phyloP scores from a whole-genome alignment of 1,140 invertebrate species.

The Branchinecta lynchi region DNA sequence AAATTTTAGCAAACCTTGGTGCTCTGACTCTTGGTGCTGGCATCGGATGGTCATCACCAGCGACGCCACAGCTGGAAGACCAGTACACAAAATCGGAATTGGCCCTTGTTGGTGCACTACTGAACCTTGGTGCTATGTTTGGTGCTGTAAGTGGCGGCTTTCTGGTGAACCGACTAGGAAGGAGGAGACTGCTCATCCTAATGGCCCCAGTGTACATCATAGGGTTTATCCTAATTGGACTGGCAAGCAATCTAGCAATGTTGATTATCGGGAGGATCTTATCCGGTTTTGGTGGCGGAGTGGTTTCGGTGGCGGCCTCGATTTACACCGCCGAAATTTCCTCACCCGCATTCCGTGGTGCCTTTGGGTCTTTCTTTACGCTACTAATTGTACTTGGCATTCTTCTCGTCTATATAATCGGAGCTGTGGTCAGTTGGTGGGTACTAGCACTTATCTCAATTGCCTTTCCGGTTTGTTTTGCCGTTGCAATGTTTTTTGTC shows the following conservation, averaged over 20 bases:
- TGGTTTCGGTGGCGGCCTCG: slow-evolving; percentile 41
- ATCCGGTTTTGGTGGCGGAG: slow-evolving; percentile 44
- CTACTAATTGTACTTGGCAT: slow-evolving; percentile 60
- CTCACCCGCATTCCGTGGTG: slow-evolving; percentile 47
- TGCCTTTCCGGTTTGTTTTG: slow-evolving; percentile 45
- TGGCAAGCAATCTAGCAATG: slow-evolving; percentile 33
- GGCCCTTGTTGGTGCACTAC: not conserved
- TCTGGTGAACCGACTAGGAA: slow-evolving; percentile 39
- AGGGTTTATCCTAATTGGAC: slow-evolving; percentile 50
- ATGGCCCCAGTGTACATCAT: slow-evolving; percentile 47
- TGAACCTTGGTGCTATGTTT: slow-evolving; percentile 28
- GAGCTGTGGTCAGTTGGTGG: slow-evolving; percentile 44
- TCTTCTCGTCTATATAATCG: slow-evolving; percentile 49
- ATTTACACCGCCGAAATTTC: slow-evolving; percentile 52
- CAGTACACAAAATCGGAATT: not conserved
- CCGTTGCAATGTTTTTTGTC: slow-evolving; percentile 50
- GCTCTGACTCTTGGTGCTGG: slow-evolving; percentile 1
- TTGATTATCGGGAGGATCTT: slow-evolving; percentile 46
- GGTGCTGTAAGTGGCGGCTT: slow-evolving; percentile 34
- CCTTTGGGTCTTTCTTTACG: slow-evolving; percentile 61
- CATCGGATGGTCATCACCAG: not conserved
- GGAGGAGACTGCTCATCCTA: slow-evolving; percentile 48
- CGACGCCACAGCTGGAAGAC: not conserved
- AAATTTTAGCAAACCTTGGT: not conserved
- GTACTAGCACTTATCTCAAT: slow-evolving; percentile 48